Evolutionary conservation across 2,113 vertebrate species (phyloP).

Genomic region (Nothocercus nigrocapillus): DNA sequence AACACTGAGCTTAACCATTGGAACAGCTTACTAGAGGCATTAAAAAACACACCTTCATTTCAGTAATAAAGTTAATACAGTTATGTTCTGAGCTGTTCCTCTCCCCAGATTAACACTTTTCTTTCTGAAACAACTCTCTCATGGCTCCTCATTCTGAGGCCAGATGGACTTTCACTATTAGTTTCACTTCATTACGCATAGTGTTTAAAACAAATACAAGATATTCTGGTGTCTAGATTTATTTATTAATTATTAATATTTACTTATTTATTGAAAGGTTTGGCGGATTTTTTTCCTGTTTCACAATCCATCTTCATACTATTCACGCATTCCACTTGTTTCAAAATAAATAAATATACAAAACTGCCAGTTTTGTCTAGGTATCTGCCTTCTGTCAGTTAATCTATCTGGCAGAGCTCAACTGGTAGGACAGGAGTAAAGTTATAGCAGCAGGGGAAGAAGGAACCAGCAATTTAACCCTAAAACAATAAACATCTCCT

Average conservation of each 20-base stretch:
- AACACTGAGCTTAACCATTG: not conserved
- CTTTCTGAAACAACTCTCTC: not conserved
- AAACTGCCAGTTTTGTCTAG: not conserved
- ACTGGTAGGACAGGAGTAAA: not conserved
- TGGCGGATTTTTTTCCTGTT: not conserved
- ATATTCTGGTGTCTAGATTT: not conserved
- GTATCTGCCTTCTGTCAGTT: not conserved
- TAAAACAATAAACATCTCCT: not conserved
- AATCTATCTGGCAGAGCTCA: not conserved
- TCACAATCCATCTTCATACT: not conserved
- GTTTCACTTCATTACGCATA: not conserved
- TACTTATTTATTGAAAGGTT: not conserved
- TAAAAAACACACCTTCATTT: not conserved
- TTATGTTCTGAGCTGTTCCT: too few species aligned
- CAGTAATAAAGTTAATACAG: not conserved
- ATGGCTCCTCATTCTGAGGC: not conserved
- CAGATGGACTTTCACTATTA: not conserved
- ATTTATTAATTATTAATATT: too few species aligned
- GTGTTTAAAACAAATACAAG: not conserved
- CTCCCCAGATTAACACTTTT: accelerated
- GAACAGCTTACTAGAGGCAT: not conserved
- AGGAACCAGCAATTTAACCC: not conserved
- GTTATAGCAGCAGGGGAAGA: not conserved
- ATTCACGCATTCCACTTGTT: not conserved
- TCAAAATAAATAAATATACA: not conserved